These are phyloP conservation scores for Rhombomys opimus DNA, from an alignment of 2,113 vertebrate genomes.

Conservation along the genomic window DNA sequence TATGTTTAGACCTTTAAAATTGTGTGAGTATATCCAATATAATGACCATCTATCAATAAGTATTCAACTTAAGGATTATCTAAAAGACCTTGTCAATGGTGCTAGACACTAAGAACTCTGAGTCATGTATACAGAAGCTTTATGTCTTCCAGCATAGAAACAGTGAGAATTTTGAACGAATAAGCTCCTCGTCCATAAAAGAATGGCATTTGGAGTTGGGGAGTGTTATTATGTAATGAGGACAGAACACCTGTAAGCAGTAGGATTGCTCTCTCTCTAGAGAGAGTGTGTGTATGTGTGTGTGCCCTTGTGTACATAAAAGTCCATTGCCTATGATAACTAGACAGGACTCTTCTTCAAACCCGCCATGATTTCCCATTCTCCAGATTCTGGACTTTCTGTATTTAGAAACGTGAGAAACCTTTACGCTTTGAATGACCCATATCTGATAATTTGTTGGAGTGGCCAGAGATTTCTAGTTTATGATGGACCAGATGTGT, in stretches of 20 bases:
- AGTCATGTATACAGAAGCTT: background rate
- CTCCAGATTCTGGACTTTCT: background rate
- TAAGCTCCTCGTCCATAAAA: background rate
- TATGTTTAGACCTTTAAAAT: background rate
- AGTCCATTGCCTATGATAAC: background rate
- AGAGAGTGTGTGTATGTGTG: background rate
- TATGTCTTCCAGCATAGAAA: background rate
- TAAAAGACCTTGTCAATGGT: constrained; percentile 10
- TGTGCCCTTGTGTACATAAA: background rate
- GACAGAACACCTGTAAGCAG: background rate
- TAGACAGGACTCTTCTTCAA: background rate
- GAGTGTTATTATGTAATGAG: background rate
- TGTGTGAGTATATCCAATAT: background rate
- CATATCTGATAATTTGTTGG: background rate
- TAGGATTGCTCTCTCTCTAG: no score
- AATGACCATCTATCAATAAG: constrained; percentile 15
- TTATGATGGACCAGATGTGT: background rate
- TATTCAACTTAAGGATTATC: background rate
- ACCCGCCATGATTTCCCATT: fast-evolving
- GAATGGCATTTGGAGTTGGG: background rate
- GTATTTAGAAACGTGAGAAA: background rate
- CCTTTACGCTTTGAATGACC: background rate
- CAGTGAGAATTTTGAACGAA: background rate
- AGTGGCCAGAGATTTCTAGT: background rate
- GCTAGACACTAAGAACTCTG: background rate